phyloP scores from a whole-genome alignment of 2,888 invertebrate species.

The Ochlodes sylvanus region DNA sequence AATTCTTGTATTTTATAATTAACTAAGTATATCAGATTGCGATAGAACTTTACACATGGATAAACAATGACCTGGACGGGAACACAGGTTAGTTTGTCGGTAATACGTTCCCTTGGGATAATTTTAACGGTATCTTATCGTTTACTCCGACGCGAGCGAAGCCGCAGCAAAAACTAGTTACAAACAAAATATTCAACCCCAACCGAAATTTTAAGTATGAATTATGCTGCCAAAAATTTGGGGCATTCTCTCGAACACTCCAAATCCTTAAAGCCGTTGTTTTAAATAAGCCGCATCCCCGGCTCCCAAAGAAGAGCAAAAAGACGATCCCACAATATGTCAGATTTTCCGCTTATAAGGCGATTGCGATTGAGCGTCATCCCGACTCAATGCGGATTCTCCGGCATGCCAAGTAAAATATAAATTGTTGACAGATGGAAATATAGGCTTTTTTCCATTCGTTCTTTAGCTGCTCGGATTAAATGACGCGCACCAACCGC shows the following conservation, averaged over 20 bases:
- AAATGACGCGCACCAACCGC: not conserved
- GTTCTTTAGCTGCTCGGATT: slow-evolving; percentile 21
- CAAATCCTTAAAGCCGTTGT: slow-evolving; percentile 36
- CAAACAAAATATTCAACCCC: slow-evolving; percentile 16
- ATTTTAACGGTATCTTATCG: too few relatives aligned
- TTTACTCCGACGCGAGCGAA: too few relatives aligned
- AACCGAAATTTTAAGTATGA: slow-evolving; percentile 13
- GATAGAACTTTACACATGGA: too few relatives aligned
- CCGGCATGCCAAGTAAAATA: slow-evolving; percentile 22
- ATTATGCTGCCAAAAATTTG: slow-evolving; percentile 11
- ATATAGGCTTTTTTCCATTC: slow-evolving; percentile 13
- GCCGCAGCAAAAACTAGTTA: not conserved
- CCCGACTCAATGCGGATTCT: slow-evolving; percentile 28
- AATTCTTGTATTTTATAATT: too few relatives aligned
- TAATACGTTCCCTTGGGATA: too few relatives aligned
- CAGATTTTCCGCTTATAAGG: slow-evolving; percentile 37
- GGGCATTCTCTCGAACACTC: slow-evolving; percentile 20
- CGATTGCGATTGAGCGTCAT: slow-evolving; percentile 34
- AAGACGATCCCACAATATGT: slow-evolving; percentile 34
- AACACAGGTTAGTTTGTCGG: too few relatives aligned
- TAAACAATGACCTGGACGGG: too few relatives aligned
- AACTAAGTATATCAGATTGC: too few relatives aligned
- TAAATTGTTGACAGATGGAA: slow-evolving; percentile 36
- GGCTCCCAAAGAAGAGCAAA: slow-evolving; percentile 23
- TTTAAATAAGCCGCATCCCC: slow-evolving; percentile 32